A percentile compares a stretch with the other conserved stretches of the same genome.
These are phyloP conservation scores for Aleiodes leptofemur DNA, from an alignment of 2,888 invertebrate genomes.

Conservation along the genomic window DNA sequence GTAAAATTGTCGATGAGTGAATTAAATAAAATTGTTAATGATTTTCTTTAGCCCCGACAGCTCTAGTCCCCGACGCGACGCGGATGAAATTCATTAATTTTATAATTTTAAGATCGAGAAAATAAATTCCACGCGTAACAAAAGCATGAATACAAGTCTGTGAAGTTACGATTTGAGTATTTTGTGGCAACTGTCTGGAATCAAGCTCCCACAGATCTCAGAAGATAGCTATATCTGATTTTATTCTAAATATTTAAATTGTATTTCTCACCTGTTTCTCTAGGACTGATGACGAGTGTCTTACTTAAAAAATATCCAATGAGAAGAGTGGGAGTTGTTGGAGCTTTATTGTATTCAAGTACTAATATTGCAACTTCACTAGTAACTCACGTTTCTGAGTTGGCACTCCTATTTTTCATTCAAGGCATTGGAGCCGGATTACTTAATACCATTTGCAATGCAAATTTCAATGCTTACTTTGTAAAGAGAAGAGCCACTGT, in stretches of 20 bases:
- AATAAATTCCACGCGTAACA: too few species aligned
- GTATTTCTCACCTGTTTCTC: conserved; percentile 56
- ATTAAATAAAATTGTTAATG: too few species aligned
- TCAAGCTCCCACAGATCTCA: too few species aligned
- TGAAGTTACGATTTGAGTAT: too few species aligned
- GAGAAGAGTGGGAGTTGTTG: conserved; percentile 81
- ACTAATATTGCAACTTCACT: conserved; percentile 82
- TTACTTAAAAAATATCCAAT: conserved; percentile 82
- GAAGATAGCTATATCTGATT: neutral
- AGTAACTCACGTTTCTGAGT: conserved; percentile 79
- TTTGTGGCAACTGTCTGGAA: too few species aligned
- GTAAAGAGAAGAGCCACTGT: conserved; percentile 81
- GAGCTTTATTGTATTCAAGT: conserved; percentile 80
- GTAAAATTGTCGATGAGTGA: too few species aligned
- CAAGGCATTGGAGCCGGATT: conserved; percentile 84
- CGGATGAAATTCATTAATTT: too few species aligned
- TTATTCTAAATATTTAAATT: neutral
- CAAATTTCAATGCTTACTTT: conserved; percentile 86
- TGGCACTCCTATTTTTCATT: conserved; percentile 79
- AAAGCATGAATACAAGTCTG: too few species aligned
- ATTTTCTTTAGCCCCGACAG: too few species aligned
- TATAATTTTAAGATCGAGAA: too few species aligned
- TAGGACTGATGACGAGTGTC: conserved; percentile 83
- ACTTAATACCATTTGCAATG: conserved; percentile 84
- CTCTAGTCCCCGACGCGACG: too few species aligned